Base-by-base conservation (phyloP, 2,797 vertebrate genomes). In the Bufotes viridis region DNA sequence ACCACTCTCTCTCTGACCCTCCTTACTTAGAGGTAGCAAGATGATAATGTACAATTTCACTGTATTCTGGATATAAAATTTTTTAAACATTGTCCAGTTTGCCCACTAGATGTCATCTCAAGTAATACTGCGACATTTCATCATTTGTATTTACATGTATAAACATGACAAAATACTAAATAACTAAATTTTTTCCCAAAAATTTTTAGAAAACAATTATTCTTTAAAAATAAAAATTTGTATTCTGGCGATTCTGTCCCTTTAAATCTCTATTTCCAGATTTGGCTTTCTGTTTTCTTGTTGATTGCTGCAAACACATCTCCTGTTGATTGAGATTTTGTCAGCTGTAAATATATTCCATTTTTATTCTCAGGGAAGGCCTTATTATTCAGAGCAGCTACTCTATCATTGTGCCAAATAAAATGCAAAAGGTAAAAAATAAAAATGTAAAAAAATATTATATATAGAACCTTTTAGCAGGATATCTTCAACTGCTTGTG, bases 391-490 rank as follows among this genome's bases (percentile, higher is more conserved):
- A 34, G 57, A 34, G 57, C 57, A 80, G 26, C 58, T 9, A 24
- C 29, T 18, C 17, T 22, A 60, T 34, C 57, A 80, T 34, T 61
- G 78, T 61, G 29, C 3, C 11, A 11, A 34, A 80, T 60, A 34
- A 61, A 42, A 80, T 60, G 78, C 57, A 61, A 29, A 61, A 61
- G 55, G 55, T 58, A 61, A 78, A 79, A 79, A 29, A 72, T 34
- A 11, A 29, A 60, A 74, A 74, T 22, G 18, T 20, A 49, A 74
- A 49, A 74, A 20, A 42, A 49, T 49, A 1, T 58, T 22, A 79
- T 58, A 58, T 79, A 29, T 22, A 80, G 61, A 80, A 80, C 57
- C 29, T 34, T 60, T 78, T 80, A 58, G n/a, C 14, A 14, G 76
- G 22, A 20, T 57, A 57, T 78, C 53, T 78, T 26, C 55, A 61